Evolutionary conservation across 2,888 invertebrate species (phyloP), one percentile per base, ranked within the genome.

Genomic region (Euproctis similis): DNA sequence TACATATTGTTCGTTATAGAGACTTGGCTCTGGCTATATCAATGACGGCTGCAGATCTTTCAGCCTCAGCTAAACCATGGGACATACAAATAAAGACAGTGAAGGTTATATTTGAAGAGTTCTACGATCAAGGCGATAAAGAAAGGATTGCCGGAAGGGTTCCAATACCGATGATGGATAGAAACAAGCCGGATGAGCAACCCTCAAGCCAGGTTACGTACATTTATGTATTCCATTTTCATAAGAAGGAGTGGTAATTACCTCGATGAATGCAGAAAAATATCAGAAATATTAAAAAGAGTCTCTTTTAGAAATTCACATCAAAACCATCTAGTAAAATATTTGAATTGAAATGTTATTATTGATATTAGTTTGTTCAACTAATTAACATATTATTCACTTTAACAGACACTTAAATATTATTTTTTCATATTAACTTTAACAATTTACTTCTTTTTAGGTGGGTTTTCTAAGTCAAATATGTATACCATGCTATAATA

Each of bases 61-160:
- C 93, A 30, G 93, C 94, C 1, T 91, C 92, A 45, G 90, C 93
- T 1, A 95, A 95, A 61, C 93, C 94, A 1, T 95, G 94, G 94
- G 87, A 90, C 12, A 85, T 92, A 2, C 94, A 95, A 70, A 88
- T 89, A 10, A 88, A 92, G 57, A 93, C 94, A 0, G 94, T 94
- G 1, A 88, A 88, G 56, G 91, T 93, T 4, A 94, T 95, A 30
- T 92, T 92, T 57, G 90, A 92, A 53, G 93, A 93, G 63, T 93
- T 93, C 60, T 93, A 93, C 54, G 90, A 91, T 38, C 92, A 93
- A 55, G 89, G 92, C 1, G 92, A 93, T 59, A 89, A 90, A 13
- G 92, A 93, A 58, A 85, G 87, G 30, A 78, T 75, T 5, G 87
- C 88, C 26, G 93, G 93, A 0, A 85, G 88, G 26, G 84, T 68